Percentiles rank a stretch among this genome's conserved stretches.
phyloP scores from a whole-genome alignment of 2,113 vertebrate genomes.

The Xyrauchen texanus region DNA sequence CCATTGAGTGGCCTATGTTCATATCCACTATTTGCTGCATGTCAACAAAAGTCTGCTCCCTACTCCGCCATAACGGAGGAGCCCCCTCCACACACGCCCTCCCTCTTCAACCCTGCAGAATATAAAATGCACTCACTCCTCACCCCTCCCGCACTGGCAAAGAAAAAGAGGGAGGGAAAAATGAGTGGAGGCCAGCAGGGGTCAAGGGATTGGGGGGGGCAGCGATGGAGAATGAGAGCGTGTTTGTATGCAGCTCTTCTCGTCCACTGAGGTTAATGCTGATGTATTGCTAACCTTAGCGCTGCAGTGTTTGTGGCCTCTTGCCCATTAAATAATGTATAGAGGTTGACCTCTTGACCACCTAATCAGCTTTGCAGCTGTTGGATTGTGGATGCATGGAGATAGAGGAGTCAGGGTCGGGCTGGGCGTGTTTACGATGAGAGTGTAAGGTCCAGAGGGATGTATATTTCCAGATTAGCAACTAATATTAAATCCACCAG shows the following conservation, averaged over 20 bases:
- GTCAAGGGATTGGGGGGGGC: constrained; percentile 57
- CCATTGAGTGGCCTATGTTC: constrained; percentile 73
- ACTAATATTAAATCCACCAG: constrained; percentile 56
- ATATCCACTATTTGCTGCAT: constrained; percentile 68
- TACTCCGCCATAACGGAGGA: constrained; percentile 23
- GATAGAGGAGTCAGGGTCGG: neutral
- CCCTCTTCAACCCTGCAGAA: constrained; percentile 48
- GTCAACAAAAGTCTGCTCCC: constrained; percentile 68
- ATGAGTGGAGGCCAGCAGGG: constrained; percentile 40
- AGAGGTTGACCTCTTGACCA: constrained; percentile 70
- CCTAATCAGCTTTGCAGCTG: constrained; percentile 71
- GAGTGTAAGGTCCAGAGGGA: constrained; percentile 19
- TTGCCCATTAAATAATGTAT: constrained; percentile 76
- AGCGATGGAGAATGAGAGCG: constrained; percentile 55
- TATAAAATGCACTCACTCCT: constrained; percentile 16
- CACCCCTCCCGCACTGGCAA: neutral
- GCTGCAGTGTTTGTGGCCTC: constrained; percentile 66
- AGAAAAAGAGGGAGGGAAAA: constrained; percentile 52
- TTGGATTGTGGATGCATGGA: constrained; percentile 27
- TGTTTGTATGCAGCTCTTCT: constrained; percentile 65
- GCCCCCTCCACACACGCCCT: constrained; percentile 31
- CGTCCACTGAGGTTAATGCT: constrained; percentile 66
- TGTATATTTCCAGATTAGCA: constrained; percentile 57
- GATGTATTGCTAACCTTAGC: constrained; percentile 70
- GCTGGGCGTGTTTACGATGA: constrained; percentile 42